A percentile compares a stretch with the other conserved stretches of the same genome.
Evolutionary conservation across 2,113 vertebrate genomes (phyloP).

Genomic region (Sitta europaea): DNA sequence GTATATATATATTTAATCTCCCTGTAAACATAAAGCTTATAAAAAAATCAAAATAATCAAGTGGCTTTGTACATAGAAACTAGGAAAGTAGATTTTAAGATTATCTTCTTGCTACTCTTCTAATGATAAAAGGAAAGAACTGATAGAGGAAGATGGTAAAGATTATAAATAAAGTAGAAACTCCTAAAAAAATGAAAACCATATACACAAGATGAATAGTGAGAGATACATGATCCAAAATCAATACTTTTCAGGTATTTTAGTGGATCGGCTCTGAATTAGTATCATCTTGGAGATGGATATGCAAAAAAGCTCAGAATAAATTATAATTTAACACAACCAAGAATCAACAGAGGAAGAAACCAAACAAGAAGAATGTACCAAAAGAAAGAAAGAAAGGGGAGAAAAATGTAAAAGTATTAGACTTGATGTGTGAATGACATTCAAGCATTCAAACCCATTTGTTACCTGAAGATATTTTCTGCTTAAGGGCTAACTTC

Average conservation of each 20-base stretch:
- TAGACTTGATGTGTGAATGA: background rate
- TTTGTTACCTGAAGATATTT: background rate
- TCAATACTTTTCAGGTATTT: background rate
- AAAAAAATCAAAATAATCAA: background rate
- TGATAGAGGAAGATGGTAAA: background rate
- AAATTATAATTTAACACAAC: background rate
- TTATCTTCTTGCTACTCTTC: background rate
- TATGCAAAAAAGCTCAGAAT: background rate
- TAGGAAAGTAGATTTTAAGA: background rate
- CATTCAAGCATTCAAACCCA: background rate
- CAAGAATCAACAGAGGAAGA: background rate
- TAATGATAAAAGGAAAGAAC: background rate
- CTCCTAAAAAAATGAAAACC: background rate
- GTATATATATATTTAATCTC: background rate
- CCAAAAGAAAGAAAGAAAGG: background rate
- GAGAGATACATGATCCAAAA: background rate
- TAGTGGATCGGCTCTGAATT: background rate
- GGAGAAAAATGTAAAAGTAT: background rate
- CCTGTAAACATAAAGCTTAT: background rate
- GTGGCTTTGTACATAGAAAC: background rate
- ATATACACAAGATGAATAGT: background rate
- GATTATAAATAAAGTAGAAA: background rate
- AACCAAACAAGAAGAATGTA: background rate
- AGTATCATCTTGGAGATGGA: background rate
- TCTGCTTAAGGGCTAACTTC: background rate